Evolutionary conservation across 2,888 invertebrate species (phyloP).

Genomic region (Pyrgus malvae): DNA sequence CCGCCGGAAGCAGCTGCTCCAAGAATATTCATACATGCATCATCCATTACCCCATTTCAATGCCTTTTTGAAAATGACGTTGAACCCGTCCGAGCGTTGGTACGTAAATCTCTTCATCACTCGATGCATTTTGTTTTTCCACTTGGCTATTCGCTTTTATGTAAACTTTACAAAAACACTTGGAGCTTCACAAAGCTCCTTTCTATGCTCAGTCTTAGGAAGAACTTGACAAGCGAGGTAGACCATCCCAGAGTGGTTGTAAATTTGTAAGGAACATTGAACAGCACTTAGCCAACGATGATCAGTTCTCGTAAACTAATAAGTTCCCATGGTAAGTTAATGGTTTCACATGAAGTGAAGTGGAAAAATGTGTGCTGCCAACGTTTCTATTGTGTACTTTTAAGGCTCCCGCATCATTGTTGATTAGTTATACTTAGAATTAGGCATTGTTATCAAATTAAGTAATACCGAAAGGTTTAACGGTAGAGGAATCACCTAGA

Average conservation of each 20-base stretch:
- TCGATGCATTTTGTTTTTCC: not conserved
- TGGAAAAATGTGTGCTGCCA: constrained; percentile 36
- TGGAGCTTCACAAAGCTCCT: not conserved
- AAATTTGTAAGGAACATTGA: constrained; percentile 28
- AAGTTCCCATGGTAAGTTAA: constrained; percentile 32
- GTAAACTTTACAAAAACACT: not conserved
- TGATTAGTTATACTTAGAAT: too few species aligned
- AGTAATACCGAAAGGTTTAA: too few species aligned
- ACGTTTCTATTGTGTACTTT: constrained; percentile 29
- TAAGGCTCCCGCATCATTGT: not conserved
- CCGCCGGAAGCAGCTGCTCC: constrained; percentile 17
- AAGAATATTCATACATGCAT: not conserved
- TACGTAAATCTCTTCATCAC: not conserved
- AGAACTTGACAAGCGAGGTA: not conserved
- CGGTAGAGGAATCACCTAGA: too few species aligned
- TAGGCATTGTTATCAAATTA: too few species aligned
- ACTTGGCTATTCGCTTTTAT: not conserved
- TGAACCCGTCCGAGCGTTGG: not conserved
- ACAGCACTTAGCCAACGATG: constrained; percentile 31
- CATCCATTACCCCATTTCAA: constrained; percentile 6
- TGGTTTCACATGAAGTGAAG: constrained; percentile 37
- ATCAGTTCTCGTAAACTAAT: constrained; percentile 28
- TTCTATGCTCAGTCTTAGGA: not conserved
- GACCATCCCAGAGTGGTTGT: not conserved
- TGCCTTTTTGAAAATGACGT: not conserved